Base-by-base conservation (phyloP, 2,888 invertebrate species). In the Himalopsyche anomala region DNA sequence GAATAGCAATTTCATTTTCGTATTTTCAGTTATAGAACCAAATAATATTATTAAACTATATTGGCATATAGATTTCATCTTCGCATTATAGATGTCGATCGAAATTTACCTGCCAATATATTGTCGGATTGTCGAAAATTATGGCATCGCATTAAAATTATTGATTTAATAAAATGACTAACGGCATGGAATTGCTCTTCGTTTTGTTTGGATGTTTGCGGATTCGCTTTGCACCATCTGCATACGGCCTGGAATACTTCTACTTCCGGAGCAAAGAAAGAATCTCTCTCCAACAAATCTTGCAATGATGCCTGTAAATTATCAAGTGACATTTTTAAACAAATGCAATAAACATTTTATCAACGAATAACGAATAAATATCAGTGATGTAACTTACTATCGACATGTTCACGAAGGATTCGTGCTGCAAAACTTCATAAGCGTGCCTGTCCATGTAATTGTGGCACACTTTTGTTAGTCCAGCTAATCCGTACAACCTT, bases 231-330 rank as follows among this genome's bases (percentile, higher is more conserved):
- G 89, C 96, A 96, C 99, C 99, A 99, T 86, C 94, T 94, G 91
- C 95, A 95, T 0, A 99, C 97, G 0, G 98, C 97, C 89, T 95
- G 94, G 92, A 99, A 99, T 89, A 99, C 99, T 90, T 98, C 97
- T 62, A 98, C 97, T 92, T 99, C 99, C 0, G 97, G 96, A 0
- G 98, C 99, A 93, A 97, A 99, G 93, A 99, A 99, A 9, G 99
- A 99, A 92, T 99, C 98, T 82, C 99, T 94, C 83, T 95, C 95
- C 54, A 99, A 93, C 11, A 99, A 94, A 90, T 98, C 97, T 90
- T 96, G 95, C 84, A 99, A 92, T 0, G 98, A 96, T 89, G 94
- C 94, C 94, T 96, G 90, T 89, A 90, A 91, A 86, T 51, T 45
- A 62, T 45, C 38, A 56, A 51, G 51, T 51, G 51, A 15, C n/a